Base-by-base conservation (phyloP, 1,140 invertebrate species). In the Camponotus pennsylvanicus region DNA sequence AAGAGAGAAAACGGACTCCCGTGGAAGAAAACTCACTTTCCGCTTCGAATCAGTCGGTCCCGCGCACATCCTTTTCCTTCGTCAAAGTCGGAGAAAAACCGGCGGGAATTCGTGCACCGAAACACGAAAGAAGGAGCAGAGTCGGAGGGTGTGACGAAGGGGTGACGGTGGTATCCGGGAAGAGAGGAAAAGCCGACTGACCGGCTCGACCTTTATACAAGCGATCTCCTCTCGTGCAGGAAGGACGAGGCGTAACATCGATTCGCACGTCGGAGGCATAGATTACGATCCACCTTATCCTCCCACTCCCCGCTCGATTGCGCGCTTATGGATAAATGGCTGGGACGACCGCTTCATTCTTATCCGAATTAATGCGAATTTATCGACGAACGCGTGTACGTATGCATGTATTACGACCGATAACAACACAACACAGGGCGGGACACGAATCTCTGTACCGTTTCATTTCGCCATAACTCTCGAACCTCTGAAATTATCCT, bases 21-120 rank as follows among this genome's bases (percentile, higher is more conserved):
- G 75, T 69, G 80, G 69, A 78, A 86, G 91, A 86, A 93, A 93
- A 93, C 88, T 93, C 86, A 90, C 90, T 93, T 92, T 93, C 92
- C 90, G 85, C 84, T 76, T 82, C 76, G 82, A 57, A 88, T 90
- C 85, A 87, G 86, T 45, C 85, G 64, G 73, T 42, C 61, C 52
- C 63, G 55, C 82, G 15, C 11, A 34, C 40, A 79, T 37, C 32
- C 37, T 45, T 32, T 70, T 61, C 63, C 76, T 37, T 52, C 18
- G 64, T 80, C 61, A 8, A 40, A 57, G 27, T 70, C 64, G 84
- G 37, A 77, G 82, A 77, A 77, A 73, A 86, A 88, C 66, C 55
- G 27, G 7, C 64, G 37, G 49, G 86, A 88, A 86, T 55, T 67
- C 27, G 40, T 61, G 11, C 40, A 64, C 27, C 4, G 75, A 85